Percentiles rank a stretch among this genome's conserved stretches.
phyloP scores from a whole-genome alignment of 1,140 invertebrate species.

The Lepidostoma basale region DNA sequence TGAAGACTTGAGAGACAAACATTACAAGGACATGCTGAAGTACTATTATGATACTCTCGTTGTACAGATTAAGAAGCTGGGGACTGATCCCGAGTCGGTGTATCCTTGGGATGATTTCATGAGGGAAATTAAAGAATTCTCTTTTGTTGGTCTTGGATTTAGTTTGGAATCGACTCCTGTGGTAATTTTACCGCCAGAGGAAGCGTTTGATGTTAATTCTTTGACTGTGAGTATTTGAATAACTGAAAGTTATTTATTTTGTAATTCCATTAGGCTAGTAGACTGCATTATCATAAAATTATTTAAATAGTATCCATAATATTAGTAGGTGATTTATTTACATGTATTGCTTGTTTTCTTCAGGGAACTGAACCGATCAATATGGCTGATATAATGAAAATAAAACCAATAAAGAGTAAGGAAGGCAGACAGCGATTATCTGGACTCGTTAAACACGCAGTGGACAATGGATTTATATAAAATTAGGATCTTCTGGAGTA shows the following conservation, averaged over 20 bases:
- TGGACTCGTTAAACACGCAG: constrained; percentile 66
- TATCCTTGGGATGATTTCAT: constrained; percentile 62
- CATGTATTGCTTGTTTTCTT: too few species aligned
- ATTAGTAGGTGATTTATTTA: too few species aligned
- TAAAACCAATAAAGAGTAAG: constrained; percentile 61
- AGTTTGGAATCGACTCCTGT: constrained; percentile 68
- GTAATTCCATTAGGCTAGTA: too few species aligned
- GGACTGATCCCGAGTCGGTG: constrained; percentile 65
- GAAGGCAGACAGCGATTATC: constrained; percentile 63
- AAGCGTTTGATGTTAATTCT: constrained; percentile 66
- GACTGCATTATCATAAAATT: too few species aligned
- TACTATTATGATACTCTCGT: constrained; percentile 63
- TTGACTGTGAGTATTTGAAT: too few species aligned
- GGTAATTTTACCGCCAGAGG: constrained; percentile 64
- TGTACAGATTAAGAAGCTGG: constrained; percentile 61
- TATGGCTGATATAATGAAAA: constrained; percentile 61
- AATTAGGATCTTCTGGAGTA: too few species aligned
- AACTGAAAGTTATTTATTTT: too few species aligned
- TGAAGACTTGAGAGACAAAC: constrained; percentile 60
- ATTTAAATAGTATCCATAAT: too few species aligned
- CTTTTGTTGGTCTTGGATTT: constrained; percentile 65
- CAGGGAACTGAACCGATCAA: constrained; percentile 58
- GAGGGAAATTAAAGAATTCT: constrained; percentile 66
- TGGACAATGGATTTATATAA: constrained; percentile 66
- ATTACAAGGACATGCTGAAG: constrained; percentile 65